Conservation (phyloP, 2,888 invertebrate species). For the Ctena decussata region DNA sequence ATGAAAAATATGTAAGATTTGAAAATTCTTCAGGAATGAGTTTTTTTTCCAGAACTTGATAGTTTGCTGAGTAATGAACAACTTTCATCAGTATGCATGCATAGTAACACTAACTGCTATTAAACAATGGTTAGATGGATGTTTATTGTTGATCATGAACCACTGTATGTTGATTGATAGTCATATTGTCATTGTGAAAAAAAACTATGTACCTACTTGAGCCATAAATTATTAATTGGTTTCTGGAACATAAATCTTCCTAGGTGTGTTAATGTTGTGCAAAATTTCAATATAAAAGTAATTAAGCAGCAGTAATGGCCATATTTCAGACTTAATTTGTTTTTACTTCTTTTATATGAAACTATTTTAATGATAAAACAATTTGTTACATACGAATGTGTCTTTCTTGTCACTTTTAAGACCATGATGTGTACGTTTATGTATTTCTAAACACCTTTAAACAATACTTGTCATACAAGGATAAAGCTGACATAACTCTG, state of each 20-base stretch:
- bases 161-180: not conserved
- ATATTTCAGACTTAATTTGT: slow-evolving; percentile 52
- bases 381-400: not conserved
- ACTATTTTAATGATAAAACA: slow-evolving; percentile 14
- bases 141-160: not conserved
- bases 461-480: not conserved
- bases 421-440: not conserved
- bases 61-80: too few species aligned
- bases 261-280: slow-evolving; percentile 35
- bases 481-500: not conserved
- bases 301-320: slow-evolving; percentile 54
- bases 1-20: too few species aligned
- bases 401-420: not conserved
- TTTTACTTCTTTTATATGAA: slow-evolving; percentile 12
- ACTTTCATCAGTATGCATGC: too few species aligned
- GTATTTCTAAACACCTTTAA: not conserved
- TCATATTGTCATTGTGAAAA: not conserved
- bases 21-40: too few species aligned
- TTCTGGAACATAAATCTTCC: slow-evolving; percentile 52
- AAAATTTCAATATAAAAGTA: slow-evolving; percentile 64
- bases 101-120: too few species aligned
- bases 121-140: not conserved
- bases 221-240: slow-evolving; percentile 32
- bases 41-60: too few species aligned
- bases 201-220: not conserved